Evolutionary conservation across 2,113 vertebrate genomes (phyloP).

Genomic region (Naja naja): DNA sequence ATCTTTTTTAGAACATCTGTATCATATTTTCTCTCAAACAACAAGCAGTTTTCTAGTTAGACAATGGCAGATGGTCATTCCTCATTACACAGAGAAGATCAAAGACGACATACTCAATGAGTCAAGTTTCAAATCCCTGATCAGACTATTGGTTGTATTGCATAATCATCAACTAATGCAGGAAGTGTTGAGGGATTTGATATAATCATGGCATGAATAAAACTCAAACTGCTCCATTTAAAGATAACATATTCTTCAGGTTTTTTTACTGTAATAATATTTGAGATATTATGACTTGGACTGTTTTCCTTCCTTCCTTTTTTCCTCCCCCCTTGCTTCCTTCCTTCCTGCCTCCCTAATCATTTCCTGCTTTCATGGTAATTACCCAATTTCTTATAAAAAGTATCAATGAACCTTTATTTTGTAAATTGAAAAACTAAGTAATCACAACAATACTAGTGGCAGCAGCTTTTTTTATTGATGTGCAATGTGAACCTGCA

Average conservation of each 20-base stretch:
- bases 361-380: neutral
- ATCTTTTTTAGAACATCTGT: neutral
- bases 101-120: neutral
- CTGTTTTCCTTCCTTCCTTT: neutral
- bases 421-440: neutral
- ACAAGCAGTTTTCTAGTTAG: neutral
- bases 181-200: neutral
- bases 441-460: neutral
- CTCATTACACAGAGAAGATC: neutral
- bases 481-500: neutral
- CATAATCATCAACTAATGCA: neutral
- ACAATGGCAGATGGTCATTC: constrained; percentile 13
- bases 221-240: neutral
- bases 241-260: neutral
- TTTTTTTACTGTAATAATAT: neutral
- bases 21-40: neutral
- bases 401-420: neutral
- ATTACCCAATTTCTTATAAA: neutral
- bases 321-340: neutral
- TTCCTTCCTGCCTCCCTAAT: too few relatives aligned
- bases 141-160: neutral
- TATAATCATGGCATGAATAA: neutral
- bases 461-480: neutral
- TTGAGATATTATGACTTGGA: neutral
- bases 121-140: neutral